Base-by-base conservation (phyloP, 37 sponge, comb jelly and placozoan genomes). In the Corticium candelabrum region DNA sequence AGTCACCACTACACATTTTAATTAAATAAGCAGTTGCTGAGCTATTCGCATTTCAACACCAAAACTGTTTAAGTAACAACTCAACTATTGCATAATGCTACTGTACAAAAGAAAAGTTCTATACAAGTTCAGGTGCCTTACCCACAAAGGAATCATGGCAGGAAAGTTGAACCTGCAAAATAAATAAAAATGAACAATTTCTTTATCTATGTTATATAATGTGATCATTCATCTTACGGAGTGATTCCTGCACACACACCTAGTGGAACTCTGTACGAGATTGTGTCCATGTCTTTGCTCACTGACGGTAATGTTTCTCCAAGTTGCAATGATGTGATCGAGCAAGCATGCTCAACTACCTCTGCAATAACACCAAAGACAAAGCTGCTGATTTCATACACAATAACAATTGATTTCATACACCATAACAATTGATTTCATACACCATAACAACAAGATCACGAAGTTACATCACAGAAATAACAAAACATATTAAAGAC, bases 71-170 rank as follows among this genome's bases (percentile, higher is more conserved):
- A n/a, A n/a, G n/a, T n/a, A n/a, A n/a, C n/a, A n/a, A n/a, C n/a
- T n/a, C n/a, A n/a, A n/a, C n/a, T n/a, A n/a, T n/a, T n/a, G n/a
- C n/a, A n/a, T n/a, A n/a, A n/a, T n/a, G n/a, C n/a, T n/a, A n/a
- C n/a, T n/a, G n/a, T n/a, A n/a, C n/a, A n/a, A n/a, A n/a, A n/a
- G n/a, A n/a, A n/a, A n/a, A n/a, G n/a, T n/a, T n/a, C n/a, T n/a
- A n/a, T n/a, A n/a, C n/a, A n/a, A n/a, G n/a, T n/a, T n/a, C n/a
- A n/a, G n/a, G n/a, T n/a, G n/a, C n/a, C 90, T 76, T 21, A 90
- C 90, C 96, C 96, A 95, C 2, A 95, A 87, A 0, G 96, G 96
- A 1, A 95, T 89, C 96, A 95, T 91, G 39, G 96, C 96, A 5
- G 96, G 96, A 81, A 95, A 95, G 74, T 95, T 95, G 82, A 95